Conservation (phyloP, 2,797 vertebrate genomes). For the Enteromius unitaeniatus region DNA sequence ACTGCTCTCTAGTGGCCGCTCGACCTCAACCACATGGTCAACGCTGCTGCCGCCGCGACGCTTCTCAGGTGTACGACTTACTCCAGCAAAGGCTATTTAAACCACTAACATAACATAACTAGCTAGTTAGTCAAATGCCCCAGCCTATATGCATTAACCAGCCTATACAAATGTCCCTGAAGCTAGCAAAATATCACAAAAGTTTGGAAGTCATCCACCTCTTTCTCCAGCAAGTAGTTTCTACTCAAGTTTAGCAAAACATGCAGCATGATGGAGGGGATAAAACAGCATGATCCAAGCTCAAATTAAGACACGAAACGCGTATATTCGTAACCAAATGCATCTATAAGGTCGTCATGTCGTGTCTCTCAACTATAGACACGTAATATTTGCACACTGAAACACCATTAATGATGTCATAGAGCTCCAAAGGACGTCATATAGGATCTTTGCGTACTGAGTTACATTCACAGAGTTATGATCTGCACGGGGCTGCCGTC, state of each 20-base stretch:
- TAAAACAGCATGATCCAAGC: neutral
- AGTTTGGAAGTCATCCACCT: neutral
- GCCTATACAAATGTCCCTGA: neutral
- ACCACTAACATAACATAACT: neutral
- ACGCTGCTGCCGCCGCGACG: neutral
- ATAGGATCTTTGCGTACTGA: neutral
- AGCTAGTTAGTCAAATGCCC: neutral
- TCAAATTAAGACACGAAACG: neutral
- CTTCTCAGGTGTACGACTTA: neutral
- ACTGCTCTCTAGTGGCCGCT: constrained; percentile 60
- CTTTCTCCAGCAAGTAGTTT: neutral
- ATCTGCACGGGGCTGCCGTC: neutral
- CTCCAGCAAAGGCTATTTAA: neutral
- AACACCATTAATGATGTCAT: neutral
- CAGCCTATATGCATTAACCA: neutral
- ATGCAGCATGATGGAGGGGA: neutral
- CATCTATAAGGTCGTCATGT: neutral
- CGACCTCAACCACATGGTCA: neutral
- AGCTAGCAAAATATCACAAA: neutral
- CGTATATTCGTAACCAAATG: neutral
- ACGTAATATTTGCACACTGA: neutral
- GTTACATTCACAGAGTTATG: neutral
- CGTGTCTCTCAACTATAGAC: neutral
- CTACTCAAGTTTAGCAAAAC: neutral
- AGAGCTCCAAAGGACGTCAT: neutral